phyloP scores from a whole-genome alignment of 2,797 vertebrate genomes.

The Miichthys miiuy region DNA sequence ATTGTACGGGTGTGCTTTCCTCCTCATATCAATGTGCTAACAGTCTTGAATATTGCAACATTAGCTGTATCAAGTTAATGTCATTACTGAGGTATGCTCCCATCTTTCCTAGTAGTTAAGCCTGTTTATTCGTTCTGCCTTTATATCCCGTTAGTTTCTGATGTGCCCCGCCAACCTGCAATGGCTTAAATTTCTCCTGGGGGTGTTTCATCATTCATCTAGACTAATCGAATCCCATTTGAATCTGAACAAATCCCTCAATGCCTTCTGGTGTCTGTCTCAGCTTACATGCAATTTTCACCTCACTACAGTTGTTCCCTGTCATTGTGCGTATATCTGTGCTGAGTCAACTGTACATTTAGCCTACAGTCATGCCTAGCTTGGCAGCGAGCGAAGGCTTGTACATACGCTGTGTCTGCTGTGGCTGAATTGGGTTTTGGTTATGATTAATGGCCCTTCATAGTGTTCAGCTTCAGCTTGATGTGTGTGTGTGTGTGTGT shows the following conservation, averaged over 20 bases:
- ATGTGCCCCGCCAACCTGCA: slow-evolving; percentile 9
- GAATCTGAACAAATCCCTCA: slow-evolving; percentile 18
- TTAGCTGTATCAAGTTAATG: slow-evolving; percentile 17
- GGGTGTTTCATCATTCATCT: slow-evolving; percentile 14
- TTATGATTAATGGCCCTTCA: slow-evolving; percentile 54
- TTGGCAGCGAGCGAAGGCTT: slow-evolving; percentile 31
- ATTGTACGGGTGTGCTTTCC: not conserved
- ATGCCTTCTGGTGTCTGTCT: not conserved
- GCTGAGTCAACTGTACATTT: slow-evolving; percentile 41
- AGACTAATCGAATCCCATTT: slow-evolving; percentile 24
- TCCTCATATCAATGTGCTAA: not conserved
- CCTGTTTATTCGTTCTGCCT: slow-evolving; percentile 6
- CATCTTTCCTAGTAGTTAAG: not conserved
- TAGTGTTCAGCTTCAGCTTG: slow-evolving; percentile 9
- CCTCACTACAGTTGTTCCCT: slow-evolving; percentile 7
- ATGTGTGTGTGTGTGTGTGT: slow-evolving; percentile 15
- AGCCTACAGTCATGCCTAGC: not conserved
- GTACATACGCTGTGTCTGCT: slow-evolving; percentile 2
- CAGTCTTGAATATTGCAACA: not conserved
- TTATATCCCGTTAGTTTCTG: not conserved
- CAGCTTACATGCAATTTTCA: slow-evolving; percentile 6
- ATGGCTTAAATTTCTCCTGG: slow-evolving; percentile 5
- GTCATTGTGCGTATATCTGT: slow-evolving; percentile 13
- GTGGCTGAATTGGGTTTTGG: slow-evolving; percentile 33
- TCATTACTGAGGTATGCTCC: slow-evolving; percentile 7